A percentile compares a stretch with the other conserved stretches of the same genome.
Conservation (phyloP, 2,888 invertebrate genomes). For the Eumacrocentrus americanus region DNA sequence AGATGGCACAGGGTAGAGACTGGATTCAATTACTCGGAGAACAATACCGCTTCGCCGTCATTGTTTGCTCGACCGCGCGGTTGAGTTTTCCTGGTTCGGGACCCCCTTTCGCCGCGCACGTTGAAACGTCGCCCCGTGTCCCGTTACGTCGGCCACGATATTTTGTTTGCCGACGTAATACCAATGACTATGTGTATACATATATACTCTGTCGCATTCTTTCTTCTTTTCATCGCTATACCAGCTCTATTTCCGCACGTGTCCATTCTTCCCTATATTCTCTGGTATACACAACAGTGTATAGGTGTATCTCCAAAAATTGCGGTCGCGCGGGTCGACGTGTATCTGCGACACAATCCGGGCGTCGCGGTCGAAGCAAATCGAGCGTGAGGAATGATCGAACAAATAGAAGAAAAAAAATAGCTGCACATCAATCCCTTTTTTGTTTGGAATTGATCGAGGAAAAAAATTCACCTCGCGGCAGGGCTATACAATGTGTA, state of each 20-base stretch:
- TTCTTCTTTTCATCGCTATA: constrained; percentile 24
- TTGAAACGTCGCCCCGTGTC: constrained; percentile 34
- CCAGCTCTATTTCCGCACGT: constrained; percentile 11
- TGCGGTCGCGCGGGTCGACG: constrained; percentile 1
- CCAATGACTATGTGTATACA: constrained; percentile 34
- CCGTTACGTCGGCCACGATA: constrained; percentile 50
- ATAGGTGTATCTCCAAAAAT: constrained; percentile 13
- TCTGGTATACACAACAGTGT: constrained; percentile 12
- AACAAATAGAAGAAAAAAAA: constrained; percentile 9
- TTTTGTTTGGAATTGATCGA: constrained; percentile 18
- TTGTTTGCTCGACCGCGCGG: constrained; percentile 58
- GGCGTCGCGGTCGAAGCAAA: constrained; percentile 7
- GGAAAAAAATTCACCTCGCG: background rate
- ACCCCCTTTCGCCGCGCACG: constrained; percentile 36
- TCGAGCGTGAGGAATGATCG: constrained; percentile 10
- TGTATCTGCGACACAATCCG: background rate
- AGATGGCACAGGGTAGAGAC: constrained; percentile 37
- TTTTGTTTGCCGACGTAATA: constrained; percentile 57
- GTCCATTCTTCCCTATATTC: constrained; percentile 17
- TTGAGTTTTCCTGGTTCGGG: constrained; percentile 55
- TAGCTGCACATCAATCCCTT: constrained; percentile 1
- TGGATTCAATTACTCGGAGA: constrained; percentile 61
- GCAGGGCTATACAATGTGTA: constrained; percentile 7
- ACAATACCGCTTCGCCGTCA: constrained; percentile 58
- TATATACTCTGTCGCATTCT: constrained; percentile 12